Evolutionary conservation across 2,797 vertebrate species (phyloP), one percentile per base, ranked within the genome.

Genomic region (Vireo griseus): DNA sequence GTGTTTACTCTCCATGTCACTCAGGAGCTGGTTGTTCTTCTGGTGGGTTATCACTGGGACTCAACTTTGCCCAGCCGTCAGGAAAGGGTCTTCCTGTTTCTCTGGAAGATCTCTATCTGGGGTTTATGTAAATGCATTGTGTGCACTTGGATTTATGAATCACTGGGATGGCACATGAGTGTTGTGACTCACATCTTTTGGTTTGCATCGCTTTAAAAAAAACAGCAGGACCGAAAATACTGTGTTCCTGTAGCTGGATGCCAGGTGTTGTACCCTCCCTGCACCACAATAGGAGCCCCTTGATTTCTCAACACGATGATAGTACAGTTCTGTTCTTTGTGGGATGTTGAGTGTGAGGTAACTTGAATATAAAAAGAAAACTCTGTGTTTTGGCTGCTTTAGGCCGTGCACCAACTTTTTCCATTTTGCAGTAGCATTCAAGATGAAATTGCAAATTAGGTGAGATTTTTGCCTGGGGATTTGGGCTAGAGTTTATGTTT

Each of bases 71-170:
- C 17, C 39, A 48, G 48, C 66, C 33, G 47, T 57, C 42, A 54
- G 85, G 75, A 78, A 52, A 75, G 55, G 11, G 6, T 65, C 58
- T 87, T 90, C 66, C 62, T 76, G 31, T 77, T 91, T 50, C 68
- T 63, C 52, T 92, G 71, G 24, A 42, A 78, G 35, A 6, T 52
- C 81, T 35, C 0, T 73, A 2, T 29, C 39, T n/a, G 33, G 35
- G 51, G 0, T 67, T 94, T 11, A 37, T 45, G 10, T 18, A 24
- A 84, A 86, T 45, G 26, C 62, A 16, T 82, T 66, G 86, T 82
- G 58, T 80, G 55, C 31, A 1, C 20, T 83, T 75, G n/a, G 51
- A 31, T 78, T 92, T 90, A 7, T 95, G 83, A 86, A 73, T 96
- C 93, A 69, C n/a, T 42, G 2, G 45, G 76, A 33, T 14, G 71